Conservation (phyloP, 2,113 vertebrate genomes). For the Mastomys natalensis region DNA sequence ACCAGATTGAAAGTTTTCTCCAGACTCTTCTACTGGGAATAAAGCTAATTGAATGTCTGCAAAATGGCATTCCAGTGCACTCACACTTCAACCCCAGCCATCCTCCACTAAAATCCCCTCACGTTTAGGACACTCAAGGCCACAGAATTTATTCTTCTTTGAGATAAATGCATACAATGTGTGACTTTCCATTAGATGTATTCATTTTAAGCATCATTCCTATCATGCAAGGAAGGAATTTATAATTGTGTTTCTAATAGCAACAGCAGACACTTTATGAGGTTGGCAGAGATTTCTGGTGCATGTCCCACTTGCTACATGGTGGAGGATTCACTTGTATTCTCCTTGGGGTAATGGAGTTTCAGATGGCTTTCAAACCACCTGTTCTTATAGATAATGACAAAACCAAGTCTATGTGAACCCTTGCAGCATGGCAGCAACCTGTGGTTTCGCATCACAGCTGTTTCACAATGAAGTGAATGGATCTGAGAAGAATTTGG, state of each 20-base stretch:
- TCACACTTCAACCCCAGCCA: not conserved
- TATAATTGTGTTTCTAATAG: conserved; percentile 68
- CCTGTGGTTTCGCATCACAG: not conserved
- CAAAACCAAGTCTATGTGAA: not conserved
- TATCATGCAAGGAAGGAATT: conserved; percentile 32
- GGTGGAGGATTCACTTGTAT: not conserved
- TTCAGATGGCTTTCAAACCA: conserved; percentile 37
- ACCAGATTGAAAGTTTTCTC: conserved; percentile 9
- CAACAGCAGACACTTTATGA: conserved; percentile 26
- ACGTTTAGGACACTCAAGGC: not conserved
- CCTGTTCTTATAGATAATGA: conserved; percentile 40
- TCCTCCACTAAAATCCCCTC: not conserved
- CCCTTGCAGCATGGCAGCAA: not conserved
- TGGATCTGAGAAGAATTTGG: not conserved
- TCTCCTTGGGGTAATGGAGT: not conserved
- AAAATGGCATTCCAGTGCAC: not conserved
- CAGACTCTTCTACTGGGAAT: not conserved
- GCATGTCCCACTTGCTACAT: not conserved
- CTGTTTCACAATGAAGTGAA: not conserved
- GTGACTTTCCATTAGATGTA: conserved; percentile 35
- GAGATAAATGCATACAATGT: conserved; percentile 11
- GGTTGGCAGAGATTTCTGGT: not conserved
- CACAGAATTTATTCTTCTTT: not conserved
- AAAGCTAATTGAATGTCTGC: not conserved
- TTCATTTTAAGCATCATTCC: conserved; percentile 49